Base-by-base conservation (phyloP, 2,113 vertebrate species). In the Pagrus major region DNA sequence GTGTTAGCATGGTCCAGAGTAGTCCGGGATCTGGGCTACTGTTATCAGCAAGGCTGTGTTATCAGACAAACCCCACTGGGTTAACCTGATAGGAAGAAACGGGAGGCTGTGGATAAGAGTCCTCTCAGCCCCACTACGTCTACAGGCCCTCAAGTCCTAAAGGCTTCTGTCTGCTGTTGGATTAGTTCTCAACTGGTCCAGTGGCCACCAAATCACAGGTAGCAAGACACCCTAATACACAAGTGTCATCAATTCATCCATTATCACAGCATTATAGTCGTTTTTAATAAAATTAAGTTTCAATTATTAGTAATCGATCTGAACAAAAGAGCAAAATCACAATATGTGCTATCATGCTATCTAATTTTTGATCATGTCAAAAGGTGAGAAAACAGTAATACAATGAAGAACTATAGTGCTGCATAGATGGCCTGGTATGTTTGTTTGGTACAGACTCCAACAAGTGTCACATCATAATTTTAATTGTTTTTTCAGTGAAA, bases 1-100 rank as follows among this genome's bases (percentile, higher is more conserved):
- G 65, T 49, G 42, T 82, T 75, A 86, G 83, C 78, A 47, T 89
- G 71, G 68, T 80, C 72, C 76, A 80, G 61, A 67, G 52, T 80
- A 72, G 76, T 68, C 77, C 52, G 2, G 66, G 83, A 72, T 52
- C 86, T 78, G 80, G 67, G 78, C 85, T 86, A 33, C 81, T 83
- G 80, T 93, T 94, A 94, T 94, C 93, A 91, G 75, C 25, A 37
- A 74, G 69, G 16, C 83, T 21, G 55, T 44, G 80, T 88, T 94
- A 93, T 94, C 93, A 94, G 89, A 51, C 21, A 47, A 80, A 79
- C 89, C 90, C 93, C 76, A 67, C 91, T 88, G 94, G 71, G 92
- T 87, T 23, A 68, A 80, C 66, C 80, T 93, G 91, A 93, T 91
- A 86, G 85, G 56, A 71, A 58, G 79, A 75, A 80, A 78, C 55